Evolutionary conservation across 2,797 vertebrate genomes (phyloP).

Genomic region (Crax fasciolata): DNA sequence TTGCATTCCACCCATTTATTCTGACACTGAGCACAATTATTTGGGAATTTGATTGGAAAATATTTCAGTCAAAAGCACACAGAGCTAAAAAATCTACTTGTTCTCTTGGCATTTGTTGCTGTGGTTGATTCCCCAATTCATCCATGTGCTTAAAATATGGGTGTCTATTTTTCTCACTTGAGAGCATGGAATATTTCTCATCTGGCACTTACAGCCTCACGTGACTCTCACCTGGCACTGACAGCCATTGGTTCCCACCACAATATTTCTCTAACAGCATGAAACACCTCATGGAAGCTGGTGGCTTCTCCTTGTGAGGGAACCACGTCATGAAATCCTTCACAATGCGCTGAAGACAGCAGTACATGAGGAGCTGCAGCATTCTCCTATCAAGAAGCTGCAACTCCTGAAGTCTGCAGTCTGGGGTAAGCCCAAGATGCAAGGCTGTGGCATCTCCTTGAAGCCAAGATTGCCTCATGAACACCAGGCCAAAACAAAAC

Average conservation of each 20-base stretch:
- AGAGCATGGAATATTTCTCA: not conserved
- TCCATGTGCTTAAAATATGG: accelerated
- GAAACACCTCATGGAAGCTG: not conserved
- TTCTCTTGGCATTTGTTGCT: not conserved
- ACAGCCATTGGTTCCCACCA: not conserved
- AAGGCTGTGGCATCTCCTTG: not conserved
- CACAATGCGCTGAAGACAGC: not conserved
- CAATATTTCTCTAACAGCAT: not conserved
- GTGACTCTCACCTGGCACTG: not conserved
- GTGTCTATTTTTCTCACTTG: not conserved
- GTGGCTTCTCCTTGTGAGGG: not conserved
- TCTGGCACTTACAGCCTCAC: not conserved
- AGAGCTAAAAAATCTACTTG: not conserved
- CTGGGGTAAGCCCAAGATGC: not conserved
- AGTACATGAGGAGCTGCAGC: not conserved
- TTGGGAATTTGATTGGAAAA: not conserved
- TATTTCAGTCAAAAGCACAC: not conserved
- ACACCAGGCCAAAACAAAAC: not conserved
- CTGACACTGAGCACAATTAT: not conserved
- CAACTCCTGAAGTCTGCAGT: not conserved
- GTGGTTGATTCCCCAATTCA: not conserved
- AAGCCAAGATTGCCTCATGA: not conserved
- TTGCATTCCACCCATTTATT: not conserved
- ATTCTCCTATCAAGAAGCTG: not conserved
- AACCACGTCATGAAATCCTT: not conserved